Conservation (phyloP, 2,113 vertebrate genomes). For the Acrocephalus kingi region DNA sequence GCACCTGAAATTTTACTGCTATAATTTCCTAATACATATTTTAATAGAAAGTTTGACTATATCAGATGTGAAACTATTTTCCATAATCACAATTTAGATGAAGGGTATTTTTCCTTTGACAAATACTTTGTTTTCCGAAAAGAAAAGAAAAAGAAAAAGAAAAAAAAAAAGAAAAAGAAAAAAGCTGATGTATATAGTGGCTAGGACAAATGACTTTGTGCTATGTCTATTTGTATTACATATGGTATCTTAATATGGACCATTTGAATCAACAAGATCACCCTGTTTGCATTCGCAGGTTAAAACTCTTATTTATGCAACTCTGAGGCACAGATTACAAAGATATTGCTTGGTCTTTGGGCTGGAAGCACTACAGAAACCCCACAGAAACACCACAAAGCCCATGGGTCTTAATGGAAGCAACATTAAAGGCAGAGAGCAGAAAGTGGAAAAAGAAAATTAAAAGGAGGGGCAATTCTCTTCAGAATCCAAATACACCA, state of each 20-base stretch:
- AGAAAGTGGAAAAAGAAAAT: not conserved
- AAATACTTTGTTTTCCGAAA: not conserved
- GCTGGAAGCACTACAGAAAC: not conserved
- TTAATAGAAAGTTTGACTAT: not conserved
- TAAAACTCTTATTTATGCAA: not conserved
- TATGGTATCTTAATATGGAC: not conserved
- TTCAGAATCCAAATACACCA: not conserved
- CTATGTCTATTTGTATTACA: not conserved
- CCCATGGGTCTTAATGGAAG: not conserved
- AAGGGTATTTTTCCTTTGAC: not conserved
- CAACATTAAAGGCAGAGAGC: not conserved
- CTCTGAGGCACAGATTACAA: not conserved
- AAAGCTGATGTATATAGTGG: not conserved
- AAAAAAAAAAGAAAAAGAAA: not conserved
- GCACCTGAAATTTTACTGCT: slow-evolving; percentile 31
- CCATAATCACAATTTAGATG: not conserved
- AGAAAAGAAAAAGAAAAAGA: not conserved
- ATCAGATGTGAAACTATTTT: not conserved
- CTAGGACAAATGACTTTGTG: not conserved
- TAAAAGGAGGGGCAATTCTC: not conserved
- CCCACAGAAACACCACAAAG: not conserved
- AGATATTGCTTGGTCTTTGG: not conserved
- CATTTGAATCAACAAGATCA: not conserved
- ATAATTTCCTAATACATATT: not conserved
- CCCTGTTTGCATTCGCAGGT: not conserved